Evolutionary conservation across 1,140 invertebrate species (phyloP).

Genomic region (Heliconius congener): DNA sequence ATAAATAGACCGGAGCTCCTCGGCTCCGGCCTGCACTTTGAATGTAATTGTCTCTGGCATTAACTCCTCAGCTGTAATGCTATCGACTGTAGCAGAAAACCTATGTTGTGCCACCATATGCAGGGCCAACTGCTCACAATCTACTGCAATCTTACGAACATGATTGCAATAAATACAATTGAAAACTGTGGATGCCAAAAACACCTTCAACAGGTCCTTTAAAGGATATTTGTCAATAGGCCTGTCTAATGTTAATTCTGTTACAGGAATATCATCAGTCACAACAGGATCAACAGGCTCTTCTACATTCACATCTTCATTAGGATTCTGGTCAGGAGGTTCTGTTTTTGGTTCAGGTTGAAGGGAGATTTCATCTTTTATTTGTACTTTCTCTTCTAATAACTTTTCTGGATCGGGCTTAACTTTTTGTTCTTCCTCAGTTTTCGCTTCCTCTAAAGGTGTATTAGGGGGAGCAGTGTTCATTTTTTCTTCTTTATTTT

Average conservation of each 20-base stretch:
- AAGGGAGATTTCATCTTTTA: constrained; percentile 43
- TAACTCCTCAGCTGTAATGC: constrained; percentile 86
- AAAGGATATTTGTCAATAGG: constrained; percentile 87
- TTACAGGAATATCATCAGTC: constrained; percentile 77
- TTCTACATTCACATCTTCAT: constrained; percentile 57
- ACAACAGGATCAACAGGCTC: constrained; percentile 58
- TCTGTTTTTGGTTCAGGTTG: constrained; percentile 57
- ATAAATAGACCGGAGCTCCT: constrained; percentile 83
- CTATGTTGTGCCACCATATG: constrained; percentile 90
- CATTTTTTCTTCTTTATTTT: constrained; percentile 38
- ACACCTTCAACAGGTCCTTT: constrained; percentile 87
- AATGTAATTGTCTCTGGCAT: constrained; percentile 87
- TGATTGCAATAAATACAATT: constrained; percentile 92
- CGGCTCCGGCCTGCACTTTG: constrained; percentile 85
- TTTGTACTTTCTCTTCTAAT: constrained; percentile 47
- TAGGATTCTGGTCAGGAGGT: constrained; percentile 46
- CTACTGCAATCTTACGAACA: constrained; percentile 90
- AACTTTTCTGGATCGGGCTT: constrained; percentile 40
- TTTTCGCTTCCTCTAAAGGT: constrained; percentile 17
- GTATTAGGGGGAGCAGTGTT: constrained; percentile 20
- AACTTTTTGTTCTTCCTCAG: constrained; percentile 32
- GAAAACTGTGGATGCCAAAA: constrained; percentile 85
- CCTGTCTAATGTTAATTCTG: constrained; percentile 88
- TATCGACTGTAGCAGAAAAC: constrained; percentile 87
- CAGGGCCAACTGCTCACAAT: constrained; percentile 88